A percentile compares a stretch with the other conserved stretches of the same genome.
These are phyloP conservation scores for Stichodactyla mertensii DNA, from an alignment of 64 coral and sea anemone species.

Conservation along the genomic window DNA sequence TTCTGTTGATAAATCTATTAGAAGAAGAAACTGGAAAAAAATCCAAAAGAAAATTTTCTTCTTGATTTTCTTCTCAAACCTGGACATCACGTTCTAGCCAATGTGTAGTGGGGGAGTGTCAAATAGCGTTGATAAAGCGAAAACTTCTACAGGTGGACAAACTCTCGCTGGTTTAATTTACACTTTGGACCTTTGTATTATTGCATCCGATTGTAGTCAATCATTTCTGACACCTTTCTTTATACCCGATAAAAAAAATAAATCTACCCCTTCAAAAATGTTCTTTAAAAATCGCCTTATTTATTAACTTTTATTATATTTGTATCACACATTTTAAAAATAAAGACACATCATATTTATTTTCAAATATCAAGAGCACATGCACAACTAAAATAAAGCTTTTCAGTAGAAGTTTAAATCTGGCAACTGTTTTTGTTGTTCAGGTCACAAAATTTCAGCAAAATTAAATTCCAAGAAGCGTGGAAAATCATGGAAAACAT, in stretches of 20 bases:
- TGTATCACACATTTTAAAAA: neutral
- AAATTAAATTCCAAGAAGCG: no score
- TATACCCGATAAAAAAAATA: neutral
- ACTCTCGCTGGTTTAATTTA: neutral
- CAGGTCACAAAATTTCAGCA: no score
- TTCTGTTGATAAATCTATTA: neutral
- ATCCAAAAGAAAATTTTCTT: neutral
- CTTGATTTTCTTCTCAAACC: no score
- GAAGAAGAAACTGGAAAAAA: neutral
- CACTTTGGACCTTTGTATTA: neutral
- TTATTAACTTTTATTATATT: neutral
- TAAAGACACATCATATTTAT: neutral
- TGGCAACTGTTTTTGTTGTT: no score
- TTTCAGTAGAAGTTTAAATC: no score
- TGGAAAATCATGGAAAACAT: no score
- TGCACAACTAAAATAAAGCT: no score
- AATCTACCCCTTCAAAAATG: neutral
- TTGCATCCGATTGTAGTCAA: neutral
- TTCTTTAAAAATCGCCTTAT: neutral
- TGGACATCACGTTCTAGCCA: no score
- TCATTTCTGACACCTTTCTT: conserved; percentile 1
- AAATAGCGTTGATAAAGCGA: neutral
- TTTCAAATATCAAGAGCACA: no score
- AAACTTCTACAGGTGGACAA: neutral
- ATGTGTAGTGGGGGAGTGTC: no score